Base-by-base conservation (phyloP, 2,113 vertebrate species). In the Ifrita kowaldi region DNA sequence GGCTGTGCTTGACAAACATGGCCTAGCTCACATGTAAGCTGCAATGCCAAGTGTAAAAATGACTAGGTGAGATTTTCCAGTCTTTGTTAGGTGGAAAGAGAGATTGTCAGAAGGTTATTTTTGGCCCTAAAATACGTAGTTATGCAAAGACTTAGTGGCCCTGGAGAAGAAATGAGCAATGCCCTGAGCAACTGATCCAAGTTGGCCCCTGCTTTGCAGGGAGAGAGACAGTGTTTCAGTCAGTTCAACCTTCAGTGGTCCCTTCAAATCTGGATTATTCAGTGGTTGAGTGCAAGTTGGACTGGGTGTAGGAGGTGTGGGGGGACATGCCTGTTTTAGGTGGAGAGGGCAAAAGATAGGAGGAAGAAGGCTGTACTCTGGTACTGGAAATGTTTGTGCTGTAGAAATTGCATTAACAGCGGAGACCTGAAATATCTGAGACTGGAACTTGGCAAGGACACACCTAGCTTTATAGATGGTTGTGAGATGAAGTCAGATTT, bases 1-100 rank as follows among this genome's bases (percentile, higher is more conserved):
- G 74, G 47, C 53, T 57, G 16, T 69, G 62, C 83, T 86, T 71
- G 55, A 91, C 73, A 87, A 93, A 84, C 83, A 35, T 4, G 55
- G 71, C 65, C 68, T 87, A 86, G 50, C 41, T 89, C 15, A 1
- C 70, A 52, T 55, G 39, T 86, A 74, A 88, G 47, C 32, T 84
- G 56, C 5, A 1, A 32, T 71, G 80, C 85, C 82, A 93, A 92
- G 52, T 32, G 44, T 71, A 91, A 80, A 92, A 93, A 81, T 56
- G 76, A 75, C 93, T 95, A 95, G 95, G 96, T 95, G 95, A 92
- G 69, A 89, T 78, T 90, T 96, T 96, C 88, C 83, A 87, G 84
- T 81, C 84, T 89, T 96, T 81, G 42, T 87, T 93, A 95, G 84
- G 64, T 91, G 89, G 91, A 90, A 93, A 95, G 56, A 90, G 89